These are phyloP conservation scores for Notarius quadriscutis DNA, from an alignment of 2,113 vertebrate genomes.

Conservation along the genomic window DNA sequence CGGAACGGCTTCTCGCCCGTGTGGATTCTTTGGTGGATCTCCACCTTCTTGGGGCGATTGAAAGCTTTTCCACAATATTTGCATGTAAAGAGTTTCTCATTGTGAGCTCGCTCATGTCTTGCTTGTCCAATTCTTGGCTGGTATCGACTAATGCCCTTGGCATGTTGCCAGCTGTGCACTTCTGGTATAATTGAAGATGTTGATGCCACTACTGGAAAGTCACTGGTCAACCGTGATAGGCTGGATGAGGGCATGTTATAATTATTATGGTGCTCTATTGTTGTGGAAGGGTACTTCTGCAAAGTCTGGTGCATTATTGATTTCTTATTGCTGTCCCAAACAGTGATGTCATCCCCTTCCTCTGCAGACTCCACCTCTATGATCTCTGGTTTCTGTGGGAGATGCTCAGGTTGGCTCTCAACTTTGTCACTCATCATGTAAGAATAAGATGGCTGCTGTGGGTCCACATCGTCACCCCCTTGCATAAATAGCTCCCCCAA, in stretches of 20 bases:
- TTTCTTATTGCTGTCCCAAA: constrained; percentile 44
- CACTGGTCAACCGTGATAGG: constrained; percentile 12
- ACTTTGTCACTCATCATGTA: constrained; percentile 41
- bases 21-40: constrained; percentile 74
- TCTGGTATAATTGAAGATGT: constrained; percentile 42
- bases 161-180: constrained; percentile 27
- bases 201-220: constrained; percentile 45
- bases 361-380: constrained; percentile 58
- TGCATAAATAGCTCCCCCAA: constrained; percentile 58
- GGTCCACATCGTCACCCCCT: constrained; percentile 43
- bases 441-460: constrained; percentile 48
- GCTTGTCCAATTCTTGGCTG: constrained; percentile 31
- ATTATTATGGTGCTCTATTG: constrained; percentile 30
- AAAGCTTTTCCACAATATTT: constrained; percentile 72
- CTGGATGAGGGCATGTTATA: constrained; percentile 31
- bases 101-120: constrained; percentile 40
- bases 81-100: constrained; percentile 71
- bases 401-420: constrained; percentile 38
- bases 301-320: constrained; percentile 20
- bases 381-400: constrained; percentile 40
- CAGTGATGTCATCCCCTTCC: constrained; percentile 48
- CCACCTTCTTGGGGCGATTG: constrained; percentile 73
- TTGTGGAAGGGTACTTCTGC: constrained; percentile 25
- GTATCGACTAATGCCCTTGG: constrained; percentile 17
- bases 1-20: constrained; percentile 73